phyloP scores from a whole-genome alignment of 2,797 vertebrate genomes.

The Ptychobarbus kaznakovi region DNA sequence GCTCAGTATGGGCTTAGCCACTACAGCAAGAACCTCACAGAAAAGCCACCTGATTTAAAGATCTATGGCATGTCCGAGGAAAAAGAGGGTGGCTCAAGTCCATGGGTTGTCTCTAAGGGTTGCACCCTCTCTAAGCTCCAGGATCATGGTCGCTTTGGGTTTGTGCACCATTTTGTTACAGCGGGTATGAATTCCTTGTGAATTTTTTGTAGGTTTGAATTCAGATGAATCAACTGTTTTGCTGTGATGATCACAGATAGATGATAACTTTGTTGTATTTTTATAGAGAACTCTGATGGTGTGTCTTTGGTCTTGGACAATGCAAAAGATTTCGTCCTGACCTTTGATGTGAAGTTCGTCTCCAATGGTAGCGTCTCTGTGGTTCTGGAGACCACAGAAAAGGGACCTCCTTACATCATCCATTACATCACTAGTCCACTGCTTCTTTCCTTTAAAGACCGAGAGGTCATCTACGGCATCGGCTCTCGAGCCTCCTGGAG shows the following conservation, averaged over 20 bases:
- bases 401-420: constrained; percentile 81
- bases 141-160: constrained; percentile 75
- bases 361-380: constrained; percentile 86
- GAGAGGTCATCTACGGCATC: constrained; percentile 83
- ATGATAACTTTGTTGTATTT: neutral
- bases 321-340: constrained; percentile 83
- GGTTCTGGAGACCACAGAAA: constrained; percentile 85
- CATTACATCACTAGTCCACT: constrained; percentile 82
- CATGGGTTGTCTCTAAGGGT: constrained; percentile 80
- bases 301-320: constrained; percentile 83
- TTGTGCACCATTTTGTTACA: constrained; percentile 79
- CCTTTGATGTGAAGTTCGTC: constrained; percentile 83
- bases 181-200: constrained; percentile 72
- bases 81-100: constrained; percentile 39
- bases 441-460: constrained; percentile 80
- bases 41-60: constrained; percentile 81
- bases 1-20: constrained; percentile 88
- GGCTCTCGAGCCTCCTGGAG: constrained; percentile 80
- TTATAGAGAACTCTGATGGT: constrained; percentile 80
- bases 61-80: constrained; percentile 81
- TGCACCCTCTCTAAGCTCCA: constrained; percentile 75
- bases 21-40: constrained; percentile 88
- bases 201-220: neutral
- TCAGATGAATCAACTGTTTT: neutral
- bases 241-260: neutral